Percentiles rank a stretch among this genome's conserved stretches.
phyloP scores from a whole-genome alignment of 2,113 vertebrate species.

The Brachypodius melanocephalos region DNA sequence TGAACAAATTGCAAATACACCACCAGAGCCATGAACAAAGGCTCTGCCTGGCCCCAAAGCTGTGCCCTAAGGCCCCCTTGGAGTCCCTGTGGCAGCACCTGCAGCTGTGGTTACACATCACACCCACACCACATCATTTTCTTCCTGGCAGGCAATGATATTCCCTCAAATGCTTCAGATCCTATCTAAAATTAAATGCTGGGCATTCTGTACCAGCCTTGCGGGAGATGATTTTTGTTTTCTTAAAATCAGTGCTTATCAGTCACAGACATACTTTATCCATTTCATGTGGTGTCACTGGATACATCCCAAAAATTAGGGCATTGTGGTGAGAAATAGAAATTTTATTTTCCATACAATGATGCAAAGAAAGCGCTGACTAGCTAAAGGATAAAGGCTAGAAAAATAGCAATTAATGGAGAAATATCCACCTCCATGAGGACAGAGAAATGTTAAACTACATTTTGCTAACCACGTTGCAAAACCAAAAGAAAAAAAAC shows the following conservation, averaged over 20 bases:
- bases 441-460: neutral
- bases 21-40: neutral
- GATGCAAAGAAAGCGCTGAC: neutral
- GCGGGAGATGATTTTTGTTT: neutral
- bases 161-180: constrained; percentile 31
- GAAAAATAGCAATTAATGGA: neutral
- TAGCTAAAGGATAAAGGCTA: neutral
- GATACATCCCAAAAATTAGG: neutral
- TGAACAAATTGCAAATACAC: neutral
- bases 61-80: neutral
- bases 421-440: neutral
- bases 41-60: neutral
- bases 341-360: neutral
- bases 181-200: constrained; percentile 49
- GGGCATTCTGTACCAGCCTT: neutral
- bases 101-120: neutral
- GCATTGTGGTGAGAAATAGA: neutral
- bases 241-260: constrained; percentile 35
- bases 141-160: neutral
- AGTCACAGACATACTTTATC: neutral
- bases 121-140: neutral
- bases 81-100: neutral
- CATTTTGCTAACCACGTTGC: neutral
- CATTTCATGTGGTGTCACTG: neutral
- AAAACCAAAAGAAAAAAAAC: neutral